A percentile compares a stretch with the other conserved stretches of the same genome.
phyloP scores from a whole-genome alignment of 2,888 invertebrate genomes.

The Temnothorax ravouxi region DNA sequence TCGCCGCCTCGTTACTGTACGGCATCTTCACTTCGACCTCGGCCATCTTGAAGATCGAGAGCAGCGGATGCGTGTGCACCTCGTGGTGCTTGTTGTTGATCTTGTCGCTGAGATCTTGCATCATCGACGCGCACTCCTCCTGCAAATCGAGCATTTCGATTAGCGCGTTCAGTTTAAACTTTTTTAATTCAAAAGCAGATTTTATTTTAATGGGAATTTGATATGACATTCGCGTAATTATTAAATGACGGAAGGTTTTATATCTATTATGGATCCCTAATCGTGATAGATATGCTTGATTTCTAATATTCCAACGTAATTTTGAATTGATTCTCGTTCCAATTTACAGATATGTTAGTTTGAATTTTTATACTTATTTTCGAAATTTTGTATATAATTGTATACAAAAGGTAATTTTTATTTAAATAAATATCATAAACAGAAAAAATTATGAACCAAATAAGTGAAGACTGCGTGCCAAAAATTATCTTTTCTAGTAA shows the following conservation, averaged over 20 bases:
- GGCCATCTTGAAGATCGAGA: constrained; percentile 97
- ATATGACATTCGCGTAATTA: background rate
- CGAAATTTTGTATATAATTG: background rate
- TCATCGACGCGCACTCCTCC: constrained; percentile 94
- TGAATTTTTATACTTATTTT: background rate
- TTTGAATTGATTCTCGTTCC: background rate
- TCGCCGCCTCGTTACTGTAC: constrained; percentile 87
- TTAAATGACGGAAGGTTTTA: background rate
- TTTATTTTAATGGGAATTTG: background rate
- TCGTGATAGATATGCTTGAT: background rate
- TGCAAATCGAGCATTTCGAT: constrained; percentile 86
- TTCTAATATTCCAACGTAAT: background rate
- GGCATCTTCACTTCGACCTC: constrained; percentile 96
- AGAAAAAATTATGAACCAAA: background rate
- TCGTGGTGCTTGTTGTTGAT: constrained; percentile 95
- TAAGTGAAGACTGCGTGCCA: background rate
- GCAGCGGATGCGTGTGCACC: constrained; percentile 94
- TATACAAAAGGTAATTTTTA: background rate
- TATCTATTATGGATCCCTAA: background rate
- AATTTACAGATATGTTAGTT: background rate
- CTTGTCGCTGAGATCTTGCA: constrained; percentile 93
- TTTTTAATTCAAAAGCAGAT: background rate
- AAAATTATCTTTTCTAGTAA: background rate
- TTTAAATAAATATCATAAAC: background rate
- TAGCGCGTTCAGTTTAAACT: constrained; percentile 7